Conservation (phyloP, 2,797 vertebrate species). For the Gymnocypris eckloni region DNA sequence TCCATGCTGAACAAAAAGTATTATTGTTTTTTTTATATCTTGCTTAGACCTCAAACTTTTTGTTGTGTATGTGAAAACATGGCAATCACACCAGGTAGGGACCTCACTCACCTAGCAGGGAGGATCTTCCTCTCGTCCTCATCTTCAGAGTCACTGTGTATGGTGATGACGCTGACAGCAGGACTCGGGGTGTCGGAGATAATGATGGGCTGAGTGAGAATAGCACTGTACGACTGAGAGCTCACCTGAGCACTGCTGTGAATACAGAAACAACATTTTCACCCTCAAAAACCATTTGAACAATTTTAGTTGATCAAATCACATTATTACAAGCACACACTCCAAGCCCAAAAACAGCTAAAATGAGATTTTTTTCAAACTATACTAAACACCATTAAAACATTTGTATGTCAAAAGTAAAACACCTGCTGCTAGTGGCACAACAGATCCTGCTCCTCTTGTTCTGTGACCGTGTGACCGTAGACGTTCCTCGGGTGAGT, state of each 20-base stretch:
- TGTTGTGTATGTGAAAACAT: neutral
- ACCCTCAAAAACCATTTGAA: neutral
- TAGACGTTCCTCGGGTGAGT: constrained; percentile 81
- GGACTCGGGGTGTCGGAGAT: constrained; percentile 99
- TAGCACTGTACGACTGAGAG: constrained; percentile 77
- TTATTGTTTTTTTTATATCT: neutral
- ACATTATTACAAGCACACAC: neutral
- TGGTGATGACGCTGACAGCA: constrained; percentile 97
- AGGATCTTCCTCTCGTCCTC: constrained; percentile 97
- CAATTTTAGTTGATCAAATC: neutral
- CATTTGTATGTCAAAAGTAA: neutral
- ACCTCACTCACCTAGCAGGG: constrained; percentile 87
- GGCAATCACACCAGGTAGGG: neutral
- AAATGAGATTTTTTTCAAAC: neutral
- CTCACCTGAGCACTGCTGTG: constrained; percentile 80
- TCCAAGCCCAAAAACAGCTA: neutral
- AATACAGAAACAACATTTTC: constrained; percentile 34
- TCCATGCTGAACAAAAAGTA: neutral
- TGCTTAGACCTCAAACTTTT: neutral
- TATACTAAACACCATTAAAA: neutral
- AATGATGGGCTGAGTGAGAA: constrained; percentile 90
- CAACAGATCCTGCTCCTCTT: constrained; percentile 90
- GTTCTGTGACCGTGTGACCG: constrained; percentile 81
- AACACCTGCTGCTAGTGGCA: constrained; percentile 84
- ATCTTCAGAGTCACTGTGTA: constrained; percentile 97